Conservation (phyloP, 2,113 vertebrate species). For the Tragelaphus imberbis region DNA sequence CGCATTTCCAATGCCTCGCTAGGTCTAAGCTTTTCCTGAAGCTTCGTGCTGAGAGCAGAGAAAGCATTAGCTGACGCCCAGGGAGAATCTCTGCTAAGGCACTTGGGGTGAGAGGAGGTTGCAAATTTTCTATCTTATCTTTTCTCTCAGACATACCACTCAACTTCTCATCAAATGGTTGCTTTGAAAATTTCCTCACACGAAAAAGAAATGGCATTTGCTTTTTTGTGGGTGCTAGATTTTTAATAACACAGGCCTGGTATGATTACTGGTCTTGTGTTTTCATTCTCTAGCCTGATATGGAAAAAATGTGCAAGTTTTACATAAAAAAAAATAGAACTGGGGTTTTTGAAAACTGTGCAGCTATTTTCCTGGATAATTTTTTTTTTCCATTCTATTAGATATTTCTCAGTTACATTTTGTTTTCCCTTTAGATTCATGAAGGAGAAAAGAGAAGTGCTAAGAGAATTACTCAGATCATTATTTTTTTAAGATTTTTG, state of each 20-base stretch:
- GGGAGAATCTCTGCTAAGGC: neutral
- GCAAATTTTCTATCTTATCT: neutral
- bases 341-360: neutral
- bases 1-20: neutral
- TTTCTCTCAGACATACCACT: constrained; percentile 7
- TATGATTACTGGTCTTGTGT: neutral
- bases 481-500: neutral
- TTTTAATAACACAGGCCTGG: neutral
- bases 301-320: neutral
- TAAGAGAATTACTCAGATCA: neutral
- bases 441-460: neutral
- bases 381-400: neutral
- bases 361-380: neutral
- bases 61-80: neutral
- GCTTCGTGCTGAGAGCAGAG: constrained; percentile 18
- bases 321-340: constrained; percentile 31
- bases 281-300: neutral
- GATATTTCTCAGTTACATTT: neutral
- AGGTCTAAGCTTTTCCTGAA: neutral
- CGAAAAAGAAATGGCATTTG: neutral
- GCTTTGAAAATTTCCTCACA: constrained; percentile 27
- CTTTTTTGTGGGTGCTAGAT: neutral
- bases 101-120: neutral
- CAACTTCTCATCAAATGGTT: constrained; percentile 16
- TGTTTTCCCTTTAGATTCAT: neutral